Evolutionary conservation across 2,888 invertebrate genomes (phyloP).

Genomic region (Drosophila emarginata): DNA sequence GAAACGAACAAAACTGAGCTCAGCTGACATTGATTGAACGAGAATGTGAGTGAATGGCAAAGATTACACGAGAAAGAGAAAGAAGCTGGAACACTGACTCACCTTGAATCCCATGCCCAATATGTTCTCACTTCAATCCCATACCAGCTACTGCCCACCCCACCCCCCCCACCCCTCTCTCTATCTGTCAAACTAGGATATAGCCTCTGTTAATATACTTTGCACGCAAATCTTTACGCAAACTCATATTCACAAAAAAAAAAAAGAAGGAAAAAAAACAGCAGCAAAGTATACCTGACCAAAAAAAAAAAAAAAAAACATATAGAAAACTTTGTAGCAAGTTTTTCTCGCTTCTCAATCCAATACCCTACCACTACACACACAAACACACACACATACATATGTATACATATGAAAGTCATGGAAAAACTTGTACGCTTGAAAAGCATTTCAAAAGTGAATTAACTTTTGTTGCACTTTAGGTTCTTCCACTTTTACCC

Average conservation of each 20-base stretch:
- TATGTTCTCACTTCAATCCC: background rate
- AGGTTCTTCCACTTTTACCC: constrained; percentile 21
- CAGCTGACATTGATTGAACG: constrained; percentile 70
- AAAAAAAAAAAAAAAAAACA: constrained; percentile 11
- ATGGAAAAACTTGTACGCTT: constrained; percentile 47
- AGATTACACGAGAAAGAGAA: constrained; percentile 43
- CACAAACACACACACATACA: constrained; percentile 45
- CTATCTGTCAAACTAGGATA: background rate
- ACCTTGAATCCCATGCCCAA: constrained; percentile 14
- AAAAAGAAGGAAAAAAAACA: background rate
- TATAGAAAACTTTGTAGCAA: constrained; percentile 49
- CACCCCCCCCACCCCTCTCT: background rate
- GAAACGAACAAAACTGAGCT: background rate
- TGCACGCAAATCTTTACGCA: constrained; percentile 39
- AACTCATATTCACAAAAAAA: constrained; percentile 17
- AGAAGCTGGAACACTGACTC: constrained; percentile 20
- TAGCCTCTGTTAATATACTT: constrained; percentile 40
- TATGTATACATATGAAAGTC: background rate
- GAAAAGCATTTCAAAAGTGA: constrained; percentile 66
- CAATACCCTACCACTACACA: constrained; percentile 38
- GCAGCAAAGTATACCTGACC: no score
- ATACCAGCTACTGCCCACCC: background rate
- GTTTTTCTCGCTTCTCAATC: constrained; percentile 48
- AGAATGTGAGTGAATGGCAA: constrained; percentile 50
- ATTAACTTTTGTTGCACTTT: constrained; percentile 72